Conservation (phyloP, 2,113 vertebrate species). For the Pseudorectes ferrugineus region DNA sequence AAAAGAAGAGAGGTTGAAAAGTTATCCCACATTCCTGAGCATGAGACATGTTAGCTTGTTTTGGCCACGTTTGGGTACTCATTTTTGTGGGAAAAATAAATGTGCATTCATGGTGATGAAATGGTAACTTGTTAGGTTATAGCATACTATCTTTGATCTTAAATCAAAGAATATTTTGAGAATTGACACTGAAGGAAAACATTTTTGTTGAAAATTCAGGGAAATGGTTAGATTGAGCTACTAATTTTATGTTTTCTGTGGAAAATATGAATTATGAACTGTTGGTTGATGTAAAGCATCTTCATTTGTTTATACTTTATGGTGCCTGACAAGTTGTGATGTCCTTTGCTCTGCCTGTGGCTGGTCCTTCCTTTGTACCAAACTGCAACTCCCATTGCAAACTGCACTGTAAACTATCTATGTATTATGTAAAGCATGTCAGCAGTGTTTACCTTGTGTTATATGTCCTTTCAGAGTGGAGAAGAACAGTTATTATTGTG, state of each 20-base stretch:
- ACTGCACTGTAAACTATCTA: not conserved
- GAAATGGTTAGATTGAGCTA: not conserved
- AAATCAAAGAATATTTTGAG: not conserved
- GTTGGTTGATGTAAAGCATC: not conserved
- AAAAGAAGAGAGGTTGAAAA: not conserved
- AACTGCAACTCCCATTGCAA: not conserved
- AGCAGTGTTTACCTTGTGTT: not conserved
- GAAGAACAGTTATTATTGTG: not conserved
- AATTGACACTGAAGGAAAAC: not conserved
- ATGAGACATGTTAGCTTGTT: not conserved
- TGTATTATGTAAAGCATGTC: not conserved
- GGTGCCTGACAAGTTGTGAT: not conserved
- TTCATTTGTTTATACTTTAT: not conserved
- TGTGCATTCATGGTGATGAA: not conserved
- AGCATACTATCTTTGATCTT: not conserved
- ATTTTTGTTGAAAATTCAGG: not conserved
- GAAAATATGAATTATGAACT: not conserved
- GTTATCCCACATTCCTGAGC: not conserved
- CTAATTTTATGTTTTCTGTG: not conserved
- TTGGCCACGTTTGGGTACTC: not conserved
- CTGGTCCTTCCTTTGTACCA: not conserved
- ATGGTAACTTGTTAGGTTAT: not conserved
- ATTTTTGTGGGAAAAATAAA: not conserved
- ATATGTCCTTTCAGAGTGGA: not conserved
- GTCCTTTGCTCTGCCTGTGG: not conserved